Evolutionary conservation across 2,113 vertebrate species (phyloP).

Genomic region (Rhinolophus ferrumequinum): DNA sequence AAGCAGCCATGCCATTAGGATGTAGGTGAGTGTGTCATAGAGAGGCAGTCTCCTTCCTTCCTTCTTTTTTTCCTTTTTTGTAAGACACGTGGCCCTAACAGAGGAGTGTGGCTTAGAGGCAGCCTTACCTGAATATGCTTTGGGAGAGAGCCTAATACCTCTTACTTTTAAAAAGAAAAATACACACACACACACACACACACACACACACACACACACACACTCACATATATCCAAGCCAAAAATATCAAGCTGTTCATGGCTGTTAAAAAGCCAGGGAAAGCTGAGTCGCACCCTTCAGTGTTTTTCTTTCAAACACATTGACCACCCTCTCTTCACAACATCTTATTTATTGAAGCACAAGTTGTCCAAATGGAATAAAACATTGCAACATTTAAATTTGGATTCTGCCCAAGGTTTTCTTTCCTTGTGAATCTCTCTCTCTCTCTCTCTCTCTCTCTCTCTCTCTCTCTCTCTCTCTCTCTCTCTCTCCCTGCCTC

Average conservation of each 20-base stretch:
- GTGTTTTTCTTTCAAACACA: constrained; percentile 87
- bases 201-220: constrained; percentile 63
- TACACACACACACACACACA: constrained; percentile 77
- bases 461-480: neutral
- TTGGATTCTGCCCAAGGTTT: neutral
- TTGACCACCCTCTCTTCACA: constrained; percentile 82
- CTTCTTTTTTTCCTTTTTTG: constrained; percentile 34
- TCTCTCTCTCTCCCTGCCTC: neutral
- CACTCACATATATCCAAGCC: constrained; percentile 79
- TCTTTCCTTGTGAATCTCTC: neutral
- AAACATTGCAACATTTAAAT: neutral
- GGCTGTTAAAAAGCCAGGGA: constrained; percentile 87
- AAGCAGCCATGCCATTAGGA: neutral
- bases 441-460: neutral
- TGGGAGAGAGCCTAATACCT: constrained; percentile 86
- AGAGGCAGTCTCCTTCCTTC: neutral
- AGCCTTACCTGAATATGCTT: constrained; percentile 86
- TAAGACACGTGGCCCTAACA: constrained; percentile 80
- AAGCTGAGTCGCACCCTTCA: constrained; percentile 84
- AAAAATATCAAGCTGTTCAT: constrained; percentile 89
- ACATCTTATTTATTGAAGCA: constrained; percentile 81
- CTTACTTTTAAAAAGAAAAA: constrained; percentile 85
- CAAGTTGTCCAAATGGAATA: constrained; percentile 61
- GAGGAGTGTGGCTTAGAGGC: constrained; percentile 82
- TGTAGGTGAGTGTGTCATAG: neutral